Percentiles rank a stretch among this genome's conserved stretches.
Conservation (phyloP, 2,113 vertebrate genomes). For the Heloderma charlesbogerti region DNA sequence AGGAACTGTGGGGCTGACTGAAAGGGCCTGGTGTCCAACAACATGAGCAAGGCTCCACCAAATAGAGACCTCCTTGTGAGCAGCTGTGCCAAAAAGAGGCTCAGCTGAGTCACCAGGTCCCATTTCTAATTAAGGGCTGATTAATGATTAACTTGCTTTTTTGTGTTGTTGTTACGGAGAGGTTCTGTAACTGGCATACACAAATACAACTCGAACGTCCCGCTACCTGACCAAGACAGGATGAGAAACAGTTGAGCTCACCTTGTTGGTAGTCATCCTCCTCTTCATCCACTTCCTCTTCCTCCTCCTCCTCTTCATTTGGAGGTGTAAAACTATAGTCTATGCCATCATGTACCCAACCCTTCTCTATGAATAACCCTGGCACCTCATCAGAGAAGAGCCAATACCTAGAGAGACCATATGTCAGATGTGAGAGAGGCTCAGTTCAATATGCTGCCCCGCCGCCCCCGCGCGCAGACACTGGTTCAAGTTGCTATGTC, state of each 20-base stretch:
- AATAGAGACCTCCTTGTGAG: neutral
- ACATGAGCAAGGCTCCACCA: too few species aligned
- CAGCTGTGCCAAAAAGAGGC: neutral
- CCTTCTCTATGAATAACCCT: slow-evolving; percentile 96
- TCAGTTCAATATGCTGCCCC: neutral
- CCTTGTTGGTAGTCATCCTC: slow-evolving; percentile 69
- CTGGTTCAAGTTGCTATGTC: neutral
- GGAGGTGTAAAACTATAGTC: slow-evolving; percentile 89
- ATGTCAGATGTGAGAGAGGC: neutral
- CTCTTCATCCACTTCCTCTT: slow-evolving; percentile 52
- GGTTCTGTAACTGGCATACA: neutral
- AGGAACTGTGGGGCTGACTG: neutral
- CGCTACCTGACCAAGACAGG: neutral
- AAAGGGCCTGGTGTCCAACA: neutral
- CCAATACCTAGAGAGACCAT: slow-evolving; percentile 88
- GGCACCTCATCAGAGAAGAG: slow-evolving; percentile 96
- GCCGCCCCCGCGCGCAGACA: neutral
- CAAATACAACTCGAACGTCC: accelerated
- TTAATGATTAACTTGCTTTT: neutral
- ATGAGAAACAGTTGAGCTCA: slow-evolving; percentile 36
- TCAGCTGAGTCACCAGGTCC: neutral
- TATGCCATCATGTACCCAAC: slow-evolving; percentile 95
- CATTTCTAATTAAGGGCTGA: neutral
- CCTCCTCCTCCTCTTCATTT: slow-evolving; percentile 69
- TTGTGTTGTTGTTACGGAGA: neutral